Base-by-base conservation (phyloP, 2,888 invertebrate species). In the Gnatocerus cornutus region DNA sequence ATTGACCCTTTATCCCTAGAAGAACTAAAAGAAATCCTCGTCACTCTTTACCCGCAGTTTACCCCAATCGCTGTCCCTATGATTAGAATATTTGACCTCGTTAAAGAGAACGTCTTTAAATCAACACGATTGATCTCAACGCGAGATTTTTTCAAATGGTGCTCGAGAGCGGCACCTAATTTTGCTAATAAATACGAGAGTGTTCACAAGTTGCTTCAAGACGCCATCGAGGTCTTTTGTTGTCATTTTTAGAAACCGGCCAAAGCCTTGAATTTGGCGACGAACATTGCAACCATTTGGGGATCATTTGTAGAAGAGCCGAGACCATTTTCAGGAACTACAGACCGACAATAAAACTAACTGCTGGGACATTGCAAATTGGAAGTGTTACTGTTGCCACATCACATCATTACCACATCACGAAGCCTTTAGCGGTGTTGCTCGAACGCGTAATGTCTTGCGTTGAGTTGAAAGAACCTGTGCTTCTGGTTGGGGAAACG, bases 401-500 rank as follows among this genome's bases (percentile, higher is more conserved):
- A 78, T 71, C 72, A 74, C 75, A 81, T 0, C 91, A 90, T 16
- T 96, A 94, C 85, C 95, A 94, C 0, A 94, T 94, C 78, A 97
- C 97, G 0, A 89, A 93, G 33, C 91, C 92, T 63, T 91, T 96
- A 0, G 89, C 92, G 0, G 91, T 92, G 80, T 87, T 97, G 50
- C 85, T 99, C 41, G 99, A 99, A 85, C 89, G 93, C 16, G 91
- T 99, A 56, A 92, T 95, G 13, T 93, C 93, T 71, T 95, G 96
- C 80, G 90, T 98, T 0, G 87, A 87, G 0, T 89, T 93, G 55
- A 90, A 90, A 53, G 99, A 99, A 82, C 96, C 99, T 0, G 94
- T 98, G 0, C 86, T 99, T 3, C 86, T 99, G 4, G 98, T 99
- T 0, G 99, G 99, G 27, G 99, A 99, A 86, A 99, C 99, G 0